Base-by-base conservation (phyloP, 2,888 invertebrate genomes). In the Chesias legatella region DNA sequence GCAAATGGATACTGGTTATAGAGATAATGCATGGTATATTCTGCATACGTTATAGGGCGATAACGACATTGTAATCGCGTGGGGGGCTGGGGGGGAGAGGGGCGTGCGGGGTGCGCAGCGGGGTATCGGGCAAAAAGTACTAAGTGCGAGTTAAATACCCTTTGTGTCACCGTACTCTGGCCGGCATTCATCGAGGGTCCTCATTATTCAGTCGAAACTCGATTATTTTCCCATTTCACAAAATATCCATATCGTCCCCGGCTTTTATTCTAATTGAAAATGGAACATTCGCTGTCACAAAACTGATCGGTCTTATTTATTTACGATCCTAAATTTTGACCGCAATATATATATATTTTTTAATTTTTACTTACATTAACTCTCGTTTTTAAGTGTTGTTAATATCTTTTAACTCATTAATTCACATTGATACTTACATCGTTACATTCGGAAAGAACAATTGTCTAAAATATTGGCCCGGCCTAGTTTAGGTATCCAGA, bases 61-160 rank as follows among this genome's bases (percentile, higher is more conserved):
- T 86, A 86, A 86, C 83, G 84, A 69, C 73, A 71, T 75, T 77
- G 80, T 83, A 81, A 84, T 85, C 82, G 75, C 62, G 53, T 57
- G 63, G 67, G 71, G 59, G n/a, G n/a, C n/a, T n/a, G n/a, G n/a
- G n/a, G n/a, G n/a, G n/a, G n/a, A n/a, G n/a, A n/a, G n/a, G n/a
- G 60, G 50, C 61, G 48, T 48, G 59, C 48, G 60, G 62, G 64
- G 66, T 41, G 56, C 56, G 20, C 56, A 34, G 32, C 30, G 46
- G 79, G 75, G 66, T 70, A 47, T 49, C 28, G 69, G 72, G 66
- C 80, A 84, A 86, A 86, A 85, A 86, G 81, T 83, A 82, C 84
- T 85, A 88, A 88, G 85, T 84, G 80, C 72, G 73, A 83, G 79
- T 85, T 88, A 88, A 88, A 86, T 86, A 86, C 85, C 86, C 85